These are phyloP conservation scores for Myioborus melanocephalus DNA, from an alignment of 2,797 vertebrate species.

Conservation along the genomic window DNA sequence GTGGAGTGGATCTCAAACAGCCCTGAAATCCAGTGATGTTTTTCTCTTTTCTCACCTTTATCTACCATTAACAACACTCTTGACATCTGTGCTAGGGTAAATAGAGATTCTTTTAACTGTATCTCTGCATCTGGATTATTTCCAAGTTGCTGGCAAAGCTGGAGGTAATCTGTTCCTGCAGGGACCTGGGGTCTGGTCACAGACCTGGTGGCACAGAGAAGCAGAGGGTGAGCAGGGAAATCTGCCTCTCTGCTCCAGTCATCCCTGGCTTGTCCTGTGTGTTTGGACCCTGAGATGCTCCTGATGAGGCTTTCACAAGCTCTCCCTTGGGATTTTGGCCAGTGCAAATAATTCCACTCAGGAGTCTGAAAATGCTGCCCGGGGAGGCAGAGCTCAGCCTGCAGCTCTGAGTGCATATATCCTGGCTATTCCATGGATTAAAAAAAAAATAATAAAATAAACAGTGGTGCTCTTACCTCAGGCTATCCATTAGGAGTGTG, in stretches of 20 bases:
- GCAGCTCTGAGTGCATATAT: background rate
- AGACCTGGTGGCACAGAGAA: background rate
- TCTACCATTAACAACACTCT: background rate
- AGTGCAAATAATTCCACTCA: background rate
- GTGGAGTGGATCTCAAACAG: background rate
- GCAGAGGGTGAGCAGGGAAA: background rate
- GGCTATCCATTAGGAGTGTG: constrained; percentile 57
- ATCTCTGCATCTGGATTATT: background rate
- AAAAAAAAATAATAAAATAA: constrained; percentile 33
- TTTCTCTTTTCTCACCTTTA: background rate
- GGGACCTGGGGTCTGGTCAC: background rate
- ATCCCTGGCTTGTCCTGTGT: background rate
- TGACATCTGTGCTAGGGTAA: background rate
- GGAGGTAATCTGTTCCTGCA: background rate
- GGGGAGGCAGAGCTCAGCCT: background rate
- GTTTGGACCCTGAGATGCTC: background rate
- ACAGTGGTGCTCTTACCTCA: constrained; percentile 42
- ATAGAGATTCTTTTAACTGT: background rate
- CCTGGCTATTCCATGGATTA: background rate
- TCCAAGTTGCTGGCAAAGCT: background rate
- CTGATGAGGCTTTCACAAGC: background rate
- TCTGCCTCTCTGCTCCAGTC: background rate
- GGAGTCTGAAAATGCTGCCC: background rate
- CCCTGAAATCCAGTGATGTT: background rate
- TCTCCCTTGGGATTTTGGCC: background rate